Evolutionary conservation across 2,888 invertebrate species (phyloP), one percentile per base, ranked within the genome.

Genomic region (Ophonus ardosiacus): DNA sequence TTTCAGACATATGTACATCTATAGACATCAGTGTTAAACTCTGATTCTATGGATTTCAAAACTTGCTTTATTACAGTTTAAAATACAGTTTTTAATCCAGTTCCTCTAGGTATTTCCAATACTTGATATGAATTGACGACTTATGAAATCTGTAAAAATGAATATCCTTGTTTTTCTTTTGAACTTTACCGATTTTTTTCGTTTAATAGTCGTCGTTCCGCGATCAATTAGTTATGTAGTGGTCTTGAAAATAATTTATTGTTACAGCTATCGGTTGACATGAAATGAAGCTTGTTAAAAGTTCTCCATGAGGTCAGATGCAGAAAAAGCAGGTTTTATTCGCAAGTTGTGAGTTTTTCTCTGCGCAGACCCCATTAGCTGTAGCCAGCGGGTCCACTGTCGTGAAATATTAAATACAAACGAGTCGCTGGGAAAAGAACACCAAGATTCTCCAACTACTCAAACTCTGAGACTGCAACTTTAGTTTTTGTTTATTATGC

Each of bases 371-470:
- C 43, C 65, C 81, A 81, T 81, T 81, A 81, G 51, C 18, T 24
- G 40, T 81, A 56, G 63, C 81, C 81, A 31, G 51, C 68, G 81
- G 81, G 51, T 68, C 40, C 68, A 81, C 65, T 81, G 65, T 81
- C 43, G 81, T 56, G 40, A 65, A 81, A 68, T 81, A 81, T 81
- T 56, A 68, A 81, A 81, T 65, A 81, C 56, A 81, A 81, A 81
- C 43, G 68, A 81, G 68, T 40, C 71, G 15, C 43, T 13, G 71
- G 40, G 71, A 74, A 40, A 74, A 40, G 43, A 43, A 74, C 40
- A 43, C 43, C 71, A 43, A 78, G 78, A 78, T 79, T 24, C 78
- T 38, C 59, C 15, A 38, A 56, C 61, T 51, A 51, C 57, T 51
- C 24, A 13, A 71, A 38, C 15, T 17, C 71, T 17, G 3, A 7